Conservation (phyloP, 2,888 invertebrate genomes). For the Ochlodes sylvanus region DNA sequence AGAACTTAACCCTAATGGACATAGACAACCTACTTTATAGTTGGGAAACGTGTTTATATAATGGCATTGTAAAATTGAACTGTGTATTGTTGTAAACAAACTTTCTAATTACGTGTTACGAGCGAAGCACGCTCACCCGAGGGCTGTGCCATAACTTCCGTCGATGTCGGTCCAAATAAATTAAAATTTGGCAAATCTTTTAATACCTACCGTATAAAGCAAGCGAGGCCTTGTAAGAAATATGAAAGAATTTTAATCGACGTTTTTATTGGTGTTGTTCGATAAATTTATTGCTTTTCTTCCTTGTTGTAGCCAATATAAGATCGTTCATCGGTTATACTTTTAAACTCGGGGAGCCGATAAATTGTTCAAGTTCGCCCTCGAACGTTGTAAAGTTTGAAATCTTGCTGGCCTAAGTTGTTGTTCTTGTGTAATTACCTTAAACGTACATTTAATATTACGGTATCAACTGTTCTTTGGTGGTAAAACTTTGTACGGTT, state of each 20-base stretch:
- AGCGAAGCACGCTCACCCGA: not conserved
- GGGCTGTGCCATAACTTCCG: slow-evolving; percentile 2
- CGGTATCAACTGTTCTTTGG: not conserved
- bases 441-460: slow-evolving; percentile 7
- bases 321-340: slow-evolving; percentile 40
- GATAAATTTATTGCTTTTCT: slow-evolving; percentile 37
- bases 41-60: not conserved
- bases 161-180: slow-evolving; percentile 7
- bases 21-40: too few species aligned
- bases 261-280: slow-evolving; percentile 33
- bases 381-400: slow-evolving; percentile 21
- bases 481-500: slow-evolving; percentile 1
- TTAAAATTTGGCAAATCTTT: slow-evolving; percentile 8
- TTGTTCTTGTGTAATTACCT: slow-evolving; percentile 15
- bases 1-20: too few species aligned
- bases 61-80: not conserved
- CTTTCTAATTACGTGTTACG: slow-evolving; percentile 2
- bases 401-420: slow-evolving; percentile 20
- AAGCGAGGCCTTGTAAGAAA: slow-evolving; percentile 6
- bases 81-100: slow-evolving; percentile 6
- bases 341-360: slow-evolving; percentile 32
- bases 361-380: slow-evolving; percentile 23
- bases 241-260: slow-evolving; percentile 17
- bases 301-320: slow-evolving; percentile 41
- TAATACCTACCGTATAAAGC: slow-evolving; percentile 13